Base-by-base conservation (phyloP, 2,888 invertebrate species). In the Trichogramma evanescens region DNA sequence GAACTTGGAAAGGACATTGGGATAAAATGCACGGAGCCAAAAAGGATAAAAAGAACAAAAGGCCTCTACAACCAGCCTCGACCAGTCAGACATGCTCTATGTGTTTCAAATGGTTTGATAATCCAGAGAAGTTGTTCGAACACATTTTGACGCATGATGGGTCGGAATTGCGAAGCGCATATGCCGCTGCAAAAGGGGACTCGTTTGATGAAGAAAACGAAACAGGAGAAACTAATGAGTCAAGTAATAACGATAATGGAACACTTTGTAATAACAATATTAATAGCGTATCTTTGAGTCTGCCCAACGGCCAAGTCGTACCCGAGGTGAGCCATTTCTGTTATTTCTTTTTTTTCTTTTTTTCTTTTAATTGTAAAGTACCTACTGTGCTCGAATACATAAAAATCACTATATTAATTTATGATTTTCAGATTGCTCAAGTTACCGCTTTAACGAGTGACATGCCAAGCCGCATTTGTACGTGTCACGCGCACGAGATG, bases 91-190 rank as follows among this genome's bases (percentile, higher is more conserved):
- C 40, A 49, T 76, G 76, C 51, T 69, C 59, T 5, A 66, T 75
- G 2, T 76, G 76, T 51, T 67, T 61, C 4, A 43, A 58, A 13
- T 46, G 8, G 1, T 74, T 71, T 54, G 59, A 66, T 1, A 64
- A 68, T 0, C 66, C 65, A 42, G 63, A 63, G 2, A 61, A 62
- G 6, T 56, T 76, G 0, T 69, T 71, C 6, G 67, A 69, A 4
- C 76, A 76, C 51, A 65, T 75, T 45, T 69, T 65, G 45, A 65
- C 66, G 3, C 76, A 76, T 52, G 72, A 71, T 1, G 67, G 69
- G 26, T 49, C 26, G 4, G 73, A 75, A 38, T 60, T 73, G 4
- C 70, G 70, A 52, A 55, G 66, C 38, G 71, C 71, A 0, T 73
- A 68, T 13, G 61, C 64, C 53, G 10, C n/a, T 3, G 63, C 64